Evolutionary conservation across 1,140 invertebrate species (phyloP).

Genomic region (Drosophila punjabiensis): DNA sequence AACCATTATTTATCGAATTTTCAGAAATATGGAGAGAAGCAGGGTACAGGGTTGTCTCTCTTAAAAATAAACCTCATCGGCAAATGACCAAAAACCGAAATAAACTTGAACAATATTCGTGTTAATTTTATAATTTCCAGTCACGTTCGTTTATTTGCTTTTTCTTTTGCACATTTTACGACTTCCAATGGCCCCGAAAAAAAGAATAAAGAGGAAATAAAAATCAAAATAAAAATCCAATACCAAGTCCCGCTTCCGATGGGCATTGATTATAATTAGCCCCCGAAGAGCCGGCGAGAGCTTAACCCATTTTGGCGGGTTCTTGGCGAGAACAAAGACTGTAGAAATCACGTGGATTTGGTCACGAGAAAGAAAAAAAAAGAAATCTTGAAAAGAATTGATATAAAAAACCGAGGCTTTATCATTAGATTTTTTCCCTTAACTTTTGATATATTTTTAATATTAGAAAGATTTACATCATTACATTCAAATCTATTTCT

Average conservation of each 20-base stretch:
- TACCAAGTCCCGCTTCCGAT: constrained; percentile 12
- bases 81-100: constrained; percentile 47
- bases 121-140: constrained; percentile 74
- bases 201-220: background rate
- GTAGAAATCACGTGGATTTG: constrained; percentile 4
- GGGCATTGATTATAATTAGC: constrained; percentile 35
- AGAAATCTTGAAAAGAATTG: background rate
- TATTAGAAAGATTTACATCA: too few relatives aligned
- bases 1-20: constrained; percentile 19
- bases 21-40: background rate
- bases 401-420: background rate
- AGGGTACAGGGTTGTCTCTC: background rate
- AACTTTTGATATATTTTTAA: too few relatives aligned
- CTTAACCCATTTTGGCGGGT: constrained; percentile 22
- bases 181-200: constrained; percentile 21
- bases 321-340: background rate
- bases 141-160: constrained; percentile 74
- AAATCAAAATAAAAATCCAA: background rate
- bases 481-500: background rate
- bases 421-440: background rate
- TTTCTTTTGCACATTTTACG: constrained; percentile 45
- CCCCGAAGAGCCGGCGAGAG: constrained; percentile 1
- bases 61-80: constrained; percentile 29
- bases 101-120: constrained; percentile 64
- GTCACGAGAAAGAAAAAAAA: background rate